These are phyloP conservation scores for Leptinotarsa juncta DNA, from an alignment of 2,888 invertebrate genomes.

Conservation along the genomic window DNA sequence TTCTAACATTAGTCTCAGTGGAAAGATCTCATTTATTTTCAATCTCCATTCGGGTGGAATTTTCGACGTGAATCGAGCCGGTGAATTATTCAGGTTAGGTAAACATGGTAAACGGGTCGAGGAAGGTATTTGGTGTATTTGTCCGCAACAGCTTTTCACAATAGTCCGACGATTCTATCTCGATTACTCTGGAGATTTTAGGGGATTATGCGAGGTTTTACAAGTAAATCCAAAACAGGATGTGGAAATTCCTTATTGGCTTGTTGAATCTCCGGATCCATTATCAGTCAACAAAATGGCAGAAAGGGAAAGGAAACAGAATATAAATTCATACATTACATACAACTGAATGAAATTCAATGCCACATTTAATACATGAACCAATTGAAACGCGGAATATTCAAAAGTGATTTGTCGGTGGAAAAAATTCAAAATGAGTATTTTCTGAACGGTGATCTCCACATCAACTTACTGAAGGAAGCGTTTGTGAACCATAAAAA, in stretches of 20 bases:
- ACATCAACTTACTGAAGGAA: too few species aligned
- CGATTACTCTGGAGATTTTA: conserved; percentile 41
- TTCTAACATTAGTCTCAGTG: not conserved
- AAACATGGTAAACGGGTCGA: conserved; percentile 37
- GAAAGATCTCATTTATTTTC: conserved; percentile 19
- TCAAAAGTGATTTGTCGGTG: too few species aligned
- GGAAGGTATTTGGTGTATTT: conserved; percentile 40
- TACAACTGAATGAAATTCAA: too few species aligned
- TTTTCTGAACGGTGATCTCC: too few species aligned
- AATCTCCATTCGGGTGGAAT: conserved; percentile 24
- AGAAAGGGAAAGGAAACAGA: not conserved
- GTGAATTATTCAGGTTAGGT: conserved; percentile 39
- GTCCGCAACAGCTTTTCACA: conserved; percentile 41
- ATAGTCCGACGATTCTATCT: conserved; percentile 42
- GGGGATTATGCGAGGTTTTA: conserved; percentile 41
- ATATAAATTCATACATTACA: too few species aligned
- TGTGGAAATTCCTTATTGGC: conserved; percentile 41
- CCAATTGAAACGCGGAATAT: too few species aligned
- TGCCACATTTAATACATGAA: too few species aligned
- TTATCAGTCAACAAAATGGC: not conserved
- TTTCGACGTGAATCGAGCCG: conserved; percentile 22
- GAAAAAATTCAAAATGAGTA: too few species aligned
- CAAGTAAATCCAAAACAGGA: conserved; percentile 41
- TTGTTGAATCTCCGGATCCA: conserved; percentile 29
- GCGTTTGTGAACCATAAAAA: too few species aligned